Evolutionary conservation across 35 echinoderm and acorn worm genomes (phyloP).

Genomic region (Ophioderma brevispina): DNA sequence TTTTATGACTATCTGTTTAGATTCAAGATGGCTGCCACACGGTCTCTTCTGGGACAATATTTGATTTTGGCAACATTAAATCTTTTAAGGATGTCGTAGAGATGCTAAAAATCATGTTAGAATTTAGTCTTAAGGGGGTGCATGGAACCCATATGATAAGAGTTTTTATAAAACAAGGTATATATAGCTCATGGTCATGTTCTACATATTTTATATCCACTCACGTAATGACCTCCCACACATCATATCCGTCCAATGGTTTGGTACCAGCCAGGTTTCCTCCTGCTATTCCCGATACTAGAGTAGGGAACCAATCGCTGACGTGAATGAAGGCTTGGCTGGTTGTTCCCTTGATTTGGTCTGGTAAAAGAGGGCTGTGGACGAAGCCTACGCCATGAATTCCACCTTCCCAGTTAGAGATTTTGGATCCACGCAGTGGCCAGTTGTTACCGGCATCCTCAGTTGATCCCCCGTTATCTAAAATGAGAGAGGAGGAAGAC

Average conservation of each 20-base stretch:
- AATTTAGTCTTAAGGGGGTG: too few relatives aligned
- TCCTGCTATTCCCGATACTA: slow-evolving; percentile 66
- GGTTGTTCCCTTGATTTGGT: slow-evolving; percentile 57
- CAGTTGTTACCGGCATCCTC: slow-evolving; percentile 62
- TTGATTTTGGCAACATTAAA: too few relatives aligned
- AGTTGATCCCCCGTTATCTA: slow-evolving; percentile 73
- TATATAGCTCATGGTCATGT: background rate
- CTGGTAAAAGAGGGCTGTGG: too few relatives aligned
- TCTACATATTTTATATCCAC: slow-evolving; percentile 42
- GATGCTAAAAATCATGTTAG: too few relatives aligned
- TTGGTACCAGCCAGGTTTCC: slow-evolving; percentile 61
- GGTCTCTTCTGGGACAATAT: too few relatives aligned
- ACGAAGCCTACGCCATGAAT: slow-evolving; percentile 76
- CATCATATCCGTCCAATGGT: too few relatives aligned
- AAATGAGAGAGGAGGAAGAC: too few relatives aligned
- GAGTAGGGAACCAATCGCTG: slow-evolving; percentile 89
- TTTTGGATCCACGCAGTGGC: slow-evolving; percentile 74
- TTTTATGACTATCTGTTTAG: background rate
- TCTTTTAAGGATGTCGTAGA: too few relatives aligned
- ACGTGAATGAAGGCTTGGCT: too few relatives aligned
- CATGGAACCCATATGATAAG: too few relatives aligned
- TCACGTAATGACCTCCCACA: slow-evolving; percentile 67
- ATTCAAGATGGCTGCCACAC: too few relatives aligned
- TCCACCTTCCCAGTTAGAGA: slow-evolving; percentile 76
- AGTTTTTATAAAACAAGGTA: background rate